A percentile compares a stretch with the other conserved stretches of the same genome.
phyloP scores from a whole-genome alignment of 1,140 invertebrate species.

The Riptortus pedestris region DNA sequence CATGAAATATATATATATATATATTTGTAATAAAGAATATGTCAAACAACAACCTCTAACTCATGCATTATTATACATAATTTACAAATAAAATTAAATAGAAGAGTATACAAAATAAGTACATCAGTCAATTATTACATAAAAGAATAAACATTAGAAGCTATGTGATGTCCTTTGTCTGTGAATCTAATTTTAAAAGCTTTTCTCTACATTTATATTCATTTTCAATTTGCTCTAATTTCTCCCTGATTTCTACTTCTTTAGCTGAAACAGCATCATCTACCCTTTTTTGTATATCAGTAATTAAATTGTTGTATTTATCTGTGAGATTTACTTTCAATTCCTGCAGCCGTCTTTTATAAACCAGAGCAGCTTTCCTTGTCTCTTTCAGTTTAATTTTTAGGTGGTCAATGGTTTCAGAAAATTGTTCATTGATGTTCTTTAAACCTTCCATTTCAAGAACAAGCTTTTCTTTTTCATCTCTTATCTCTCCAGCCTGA shows the following conservation, averaged over 20 bases:
- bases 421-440: not conserved
- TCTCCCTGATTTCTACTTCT: conserved; percentile 15
- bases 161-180: too few species aligned
- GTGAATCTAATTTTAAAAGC: too few species aligned
- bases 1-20: too few species aligned
- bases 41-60: too few species aligned
- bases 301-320: conserved; percentile 11
- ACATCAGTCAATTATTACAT: too few species aligned
- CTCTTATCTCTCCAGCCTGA: not conserved
- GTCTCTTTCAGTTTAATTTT: not conserved
- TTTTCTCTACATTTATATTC: conserved; percentile 13
- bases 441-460: not conserved
- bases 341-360: not conserved
- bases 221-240: conserved; percentile 17
- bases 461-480: not conserved
- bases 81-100: too few species aligned
- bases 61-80: too few species aligned
- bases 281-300: not conserved
- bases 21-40: too few species aligned
- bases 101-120: too few species aligned
- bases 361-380: conserved; percentile 7
- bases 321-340: not conserved
- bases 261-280: conserved; percentile 13
- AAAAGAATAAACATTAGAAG: too few species aligned
- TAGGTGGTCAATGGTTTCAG: not conserved